These are phyloP conservation scores for Rhopilema esculentum DNA, from an alignment of 30 jellyfish, hydroid and myxozoan genomes.

Conservation along the genomic window DNA sequence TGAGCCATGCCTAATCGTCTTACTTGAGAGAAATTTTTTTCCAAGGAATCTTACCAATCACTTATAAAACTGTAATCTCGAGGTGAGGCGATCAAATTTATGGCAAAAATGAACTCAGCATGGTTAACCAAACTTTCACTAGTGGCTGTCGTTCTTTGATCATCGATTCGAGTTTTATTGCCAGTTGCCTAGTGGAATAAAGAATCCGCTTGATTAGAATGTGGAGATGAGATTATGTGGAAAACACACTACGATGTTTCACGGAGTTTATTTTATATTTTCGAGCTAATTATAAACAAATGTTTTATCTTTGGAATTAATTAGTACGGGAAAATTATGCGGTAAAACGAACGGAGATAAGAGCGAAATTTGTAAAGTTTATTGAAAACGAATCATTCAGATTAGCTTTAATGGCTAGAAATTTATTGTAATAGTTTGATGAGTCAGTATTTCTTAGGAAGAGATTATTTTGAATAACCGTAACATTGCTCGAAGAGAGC, in stretches of 20 bases:
- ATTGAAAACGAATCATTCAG: too few species aligned
- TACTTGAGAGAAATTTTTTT: slow-evolving; percentile 6
- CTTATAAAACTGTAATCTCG: slow-evolving; percentile 8
- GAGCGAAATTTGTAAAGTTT: too few species aligned
- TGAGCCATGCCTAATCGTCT: slow-evolving; percentile 1
- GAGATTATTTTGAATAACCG: too few species aligned
- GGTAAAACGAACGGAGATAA: too few species aligned
- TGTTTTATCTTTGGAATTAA: too few species aligned
- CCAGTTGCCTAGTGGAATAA: not conserved
- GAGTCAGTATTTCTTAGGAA: too few species aligned
- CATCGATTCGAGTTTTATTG: not conserved
- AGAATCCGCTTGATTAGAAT: not conserved
- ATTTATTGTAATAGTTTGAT: too few species aligned
- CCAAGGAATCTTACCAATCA: slow-evolving; percentile 32
- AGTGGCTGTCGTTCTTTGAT: not conserved
- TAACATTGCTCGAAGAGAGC: too few species aligned
- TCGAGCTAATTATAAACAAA: too few species aligned
- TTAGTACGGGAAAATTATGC: too few species aligned
- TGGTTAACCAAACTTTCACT: slow-evolving; percentile 32
- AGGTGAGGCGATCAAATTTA: slow-evolving; percentile 16
- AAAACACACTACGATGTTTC: not conserved
- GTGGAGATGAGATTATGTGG: not conserved
- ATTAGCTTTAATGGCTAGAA: too few species aligned
- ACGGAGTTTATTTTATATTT: not conserved
- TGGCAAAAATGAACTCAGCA: slow-evolving; percentile 32